These are phyloP conservation scores for Lutraria rhynchaena DNA, from an alignment of 1,140 invertebrate species.

Conservation along the genomic window DNA sequence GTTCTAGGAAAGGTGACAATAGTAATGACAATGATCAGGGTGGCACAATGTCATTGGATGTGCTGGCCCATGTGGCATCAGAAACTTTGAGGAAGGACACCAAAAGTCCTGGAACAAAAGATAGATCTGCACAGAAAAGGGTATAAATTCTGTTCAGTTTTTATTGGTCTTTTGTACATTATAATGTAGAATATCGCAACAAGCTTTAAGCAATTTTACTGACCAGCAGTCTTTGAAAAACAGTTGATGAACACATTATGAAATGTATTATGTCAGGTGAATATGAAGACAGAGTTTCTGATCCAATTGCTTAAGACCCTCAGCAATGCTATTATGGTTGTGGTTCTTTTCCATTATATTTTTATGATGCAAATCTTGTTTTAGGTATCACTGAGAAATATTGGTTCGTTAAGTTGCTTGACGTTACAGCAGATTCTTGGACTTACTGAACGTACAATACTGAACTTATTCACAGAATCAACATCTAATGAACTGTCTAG, in stretches of 20 bases:
- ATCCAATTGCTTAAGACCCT: no score
- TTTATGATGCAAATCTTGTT: conserved; percentile 4
- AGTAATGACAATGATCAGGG: conserved; percentile 55
- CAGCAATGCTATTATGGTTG: no score
- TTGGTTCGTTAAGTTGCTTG: conserved; percentile 74
- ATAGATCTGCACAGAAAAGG: conserved; percentile 32
- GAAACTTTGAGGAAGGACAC: conserved; percentile 75
- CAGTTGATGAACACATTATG: no score
- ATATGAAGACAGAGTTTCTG: no score
- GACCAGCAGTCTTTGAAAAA: no score
- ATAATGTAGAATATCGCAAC: no score
- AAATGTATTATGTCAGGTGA: no score
- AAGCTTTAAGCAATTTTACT: no score
- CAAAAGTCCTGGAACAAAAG: conserved; percentile 23
- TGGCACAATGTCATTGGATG: conserved; percentile 73
- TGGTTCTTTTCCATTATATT: no score
- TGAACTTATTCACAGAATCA: conserved; percentile 85
- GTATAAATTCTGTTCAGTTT: no score
- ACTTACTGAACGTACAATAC: conserved; percentile 84
- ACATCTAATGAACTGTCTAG: conserved; percentile 85
- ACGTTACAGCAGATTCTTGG: conserved; percentile 83
- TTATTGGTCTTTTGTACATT: no score
- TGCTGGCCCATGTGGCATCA: conserved; percentile 76
- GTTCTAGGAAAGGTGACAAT: conserved; percentile 31
- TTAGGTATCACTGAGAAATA: conserved; percentile 68